Evolutionary conservation across 2,113 vertebrate genomes (phyloP), one percentile per base, ranked within the genome.

Genomic region (Cryptomyrus ogoouensis): DNA sequence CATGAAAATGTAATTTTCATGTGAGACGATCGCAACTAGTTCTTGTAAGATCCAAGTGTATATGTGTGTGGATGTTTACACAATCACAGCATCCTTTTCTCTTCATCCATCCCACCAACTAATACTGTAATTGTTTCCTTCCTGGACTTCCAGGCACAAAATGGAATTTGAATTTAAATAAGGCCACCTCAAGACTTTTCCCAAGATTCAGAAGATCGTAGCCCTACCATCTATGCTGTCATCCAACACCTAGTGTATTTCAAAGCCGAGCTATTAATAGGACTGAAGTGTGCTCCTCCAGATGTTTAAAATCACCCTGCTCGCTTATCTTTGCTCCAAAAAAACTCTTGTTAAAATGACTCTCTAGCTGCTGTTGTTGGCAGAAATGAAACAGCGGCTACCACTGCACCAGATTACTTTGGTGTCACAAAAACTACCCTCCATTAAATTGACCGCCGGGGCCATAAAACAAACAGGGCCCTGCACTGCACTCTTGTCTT

Each of bases 211-310:
- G 83, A 86, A 86, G 83, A 80, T 17, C n/a, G 19, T 5, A 24
- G 46, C 8, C 83, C 83, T 31, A 50, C 44, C 83, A 27, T 27
- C n/a, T 31, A 85, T 12, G 46, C 46, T 86, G 44, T 50, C 44
- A 86, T 86, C 83, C 83, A 27, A 49, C 83, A 86, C 83, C 83
- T 86, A 47, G 83, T 86, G 83, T 47, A 24, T 84, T 84, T 84
- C 44, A 84, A 84, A 84, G 83, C 47, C 4, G n/a, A n/a, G 44
- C 83, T 86, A 86, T 86, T 49, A 86, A 50, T 86, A 86, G 83
- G 24, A 27, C 44, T 15, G n/a, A 47, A 49, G 21, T 50, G 46
- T 49, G 21, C 44, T 47, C 83, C 24, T 27, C 44, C 83, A 86
- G 83, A 85, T 49, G 83, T 86, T 86, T 86, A 10, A 86, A 50